Percentiles rank a stretch among this genome's conserved stretches.
Evolutionary conservation across 2,113 vertebrate genomes (phyloP).

Genomic region (Brachyhypopomus gauderio): DNA sequence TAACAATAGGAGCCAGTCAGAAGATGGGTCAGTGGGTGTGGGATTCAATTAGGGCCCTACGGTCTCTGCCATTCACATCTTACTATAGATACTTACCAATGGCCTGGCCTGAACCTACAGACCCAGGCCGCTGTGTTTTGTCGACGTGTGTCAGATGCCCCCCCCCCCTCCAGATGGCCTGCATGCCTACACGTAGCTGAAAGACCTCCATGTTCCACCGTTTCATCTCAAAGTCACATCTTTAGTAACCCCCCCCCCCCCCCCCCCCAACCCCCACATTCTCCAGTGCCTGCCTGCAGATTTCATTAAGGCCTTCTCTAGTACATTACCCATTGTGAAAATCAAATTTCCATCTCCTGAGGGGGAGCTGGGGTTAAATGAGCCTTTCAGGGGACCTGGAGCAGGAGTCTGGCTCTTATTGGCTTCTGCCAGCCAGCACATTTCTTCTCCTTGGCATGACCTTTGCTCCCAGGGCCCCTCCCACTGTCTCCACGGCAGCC

Average conservation of each 20-base stretch:
- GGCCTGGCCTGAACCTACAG: slow-evolving; percentile 58
- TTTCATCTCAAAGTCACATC: slow-evolving; percentile 59
- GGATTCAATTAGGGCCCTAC: no score
- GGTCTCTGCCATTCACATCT: slow-evolving; percentile 60
- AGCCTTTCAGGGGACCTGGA: slow-evolving; percentile 69
- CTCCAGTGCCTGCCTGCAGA: slow-evolving; percentile 50
- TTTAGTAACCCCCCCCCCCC: slow-evolving; percentile 32
- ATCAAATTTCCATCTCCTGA: slow-evolving; percentile 68
- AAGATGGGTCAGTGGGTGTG: slow-evolving; percentile 57
- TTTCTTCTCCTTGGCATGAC: slow-evolving; percentile 67
- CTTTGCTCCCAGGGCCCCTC: slow-evolving; percentile 59
- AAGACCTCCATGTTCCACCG: slow-evolving; percentile 48
- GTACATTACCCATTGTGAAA: slow-evolving; percentile 70
- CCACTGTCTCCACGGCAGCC: slow-evolving; percentile 21
- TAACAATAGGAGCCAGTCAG: slow-evolving; percentile 61
- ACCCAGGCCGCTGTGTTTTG: slow-evolving; percentile 53
- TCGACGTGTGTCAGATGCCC: slow-evolving; percentile 50
- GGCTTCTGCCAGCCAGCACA: slow-evolving; percentile 67
- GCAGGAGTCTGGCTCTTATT: slow-evolving; percentile 62
- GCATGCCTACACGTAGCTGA: slow-evolving; percentile 43
- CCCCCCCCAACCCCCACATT: slow-evolving; percentile 37
- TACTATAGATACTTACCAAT: slow-evolving; percentile 60
- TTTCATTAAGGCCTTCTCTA: slow-evolving; percentile 66
- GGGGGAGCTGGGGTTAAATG: slow-evolving; percentile 68
- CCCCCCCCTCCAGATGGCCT: slow-evolving; percentile 27